Base-by-base conservation (phyloP, 1,140 invertebrate species). In the Homalodisca vitripennis region DNA sequence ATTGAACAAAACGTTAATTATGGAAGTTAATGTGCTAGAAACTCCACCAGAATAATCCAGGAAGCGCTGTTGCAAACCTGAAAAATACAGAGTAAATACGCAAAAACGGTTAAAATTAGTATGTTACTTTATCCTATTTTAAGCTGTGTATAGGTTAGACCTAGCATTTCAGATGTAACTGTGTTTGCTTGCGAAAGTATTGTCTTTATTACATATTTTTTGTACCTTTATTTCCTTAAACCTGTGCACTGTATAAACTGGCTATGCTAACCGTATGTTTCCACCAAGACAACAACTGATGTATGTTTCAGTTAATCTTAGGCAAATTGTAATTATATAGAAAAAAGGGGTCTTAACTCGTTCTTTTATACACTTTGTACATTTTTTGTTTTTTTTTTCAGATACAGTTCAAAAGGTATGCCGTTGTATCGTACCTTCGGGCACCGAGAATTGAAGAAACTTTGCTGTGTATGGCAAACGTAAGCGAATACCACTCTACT, bases 391-490 rank as follows among this genome's bases (percentile, higher is more conserved):
- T n/a, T n/a, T n/a, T n/a, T n/a, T n/a, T 64, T 30, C 30, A 64
- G 62, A 30, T 30, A 64, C 26, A 14, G n/a, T 64, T 26, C 62
- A 64, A 64, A 64, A 41, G 13, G 34, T 32, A 30, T 64, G 34
- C 62, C 62, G 34, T 30, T 64, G 29, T 64, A 32, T 41, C 62
- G 26, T n/a, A 64, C 29, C 29, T 64, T 26, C 24, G 62, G 62
- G 20, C 62, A 64, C 34, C 29, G 30, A 41, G 30, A 30, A 20
- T 32, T 30, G 20, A 32, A 30, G 29, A 32, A 32, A 30, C 29
- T 32, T 30, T 64, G 62, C 62, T 32, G 24, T 32, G 26, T 41
- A 64, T 30, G 62, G 34, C 29, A 20, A 30, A 30, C 24, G 24
- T 64, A 20, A 64, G 34, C 26, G 34, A 64, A 30, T 64, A 31